Percentiles rank a stretch among this genome's conserved stretches.
Evolutionary conservation across 2,113 vertebrate species (phyloP).

Genomic region (Poeciliopsis prolifica): DNA sequence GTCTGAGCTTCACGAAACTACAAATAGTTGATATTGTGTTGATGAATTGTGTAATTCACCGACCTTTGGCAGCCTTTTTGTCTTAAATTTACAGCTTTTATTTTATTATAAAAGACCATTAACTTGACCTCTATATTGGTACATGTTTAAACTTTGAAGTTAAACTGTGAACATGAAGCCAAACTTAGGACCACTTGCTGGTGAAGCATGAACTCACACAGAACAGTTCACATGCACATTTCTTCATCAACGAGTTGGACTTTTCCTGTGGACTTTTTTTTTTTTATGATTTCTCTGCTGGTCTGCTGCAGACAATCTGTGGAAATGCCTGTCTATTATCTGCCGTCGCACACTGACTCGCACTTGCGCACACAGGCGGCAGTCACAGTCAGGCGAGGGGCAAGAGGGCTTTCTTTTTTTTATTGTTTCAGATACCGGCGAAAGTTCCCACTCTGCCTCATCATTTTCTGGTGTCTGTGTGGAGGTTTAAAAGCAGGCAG

Average conservation of each 20-base stretch:
- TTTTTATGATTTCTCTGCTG: constrained; percentile 18
- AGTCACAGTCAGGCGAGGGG: constrained; percentile 30
- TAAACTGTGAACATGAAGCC: too few species aligned
- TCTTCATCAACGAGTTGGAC: background rate
- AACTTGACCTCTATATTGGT: too few species aligned
- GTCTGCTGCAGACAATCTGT: constrained; percentile 25
- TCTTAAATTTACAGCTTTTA: too few species aligned
- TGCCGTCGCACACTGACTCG: background rate
- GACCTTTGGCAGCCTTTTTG: too few species aligned
- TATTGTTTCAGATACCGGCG: constrained; percentile 42
- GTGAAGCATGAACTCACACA: background rate
- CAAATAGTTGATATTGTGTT: too few species aligned
- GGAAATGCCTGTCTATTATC: constrained; percentile 60
- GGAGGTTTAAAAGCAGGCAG: constrained; percentile 59
- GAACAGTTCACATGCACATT: background rate
- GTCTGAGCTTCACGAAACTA: too few species aligned
- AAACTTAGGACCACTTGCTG: too few species aligned
- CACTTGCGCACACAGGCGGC: background rate
- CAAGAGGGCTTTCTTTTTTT: background rate
- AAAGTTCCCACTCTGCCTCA: constrained; percentile 55
- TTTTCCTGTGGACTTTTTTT: background rate
- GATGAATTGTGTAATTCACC: too few species aligned
- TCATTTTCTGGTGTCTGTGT: constrained; percentile 52
- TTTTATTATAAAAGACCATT: too few species aligned
- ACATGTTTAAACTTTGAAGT: too few species aligned